phyloP scores from a whole-genome alignment of 2,797 vertebrate species.

The Sebastes iracundus region DNA sequence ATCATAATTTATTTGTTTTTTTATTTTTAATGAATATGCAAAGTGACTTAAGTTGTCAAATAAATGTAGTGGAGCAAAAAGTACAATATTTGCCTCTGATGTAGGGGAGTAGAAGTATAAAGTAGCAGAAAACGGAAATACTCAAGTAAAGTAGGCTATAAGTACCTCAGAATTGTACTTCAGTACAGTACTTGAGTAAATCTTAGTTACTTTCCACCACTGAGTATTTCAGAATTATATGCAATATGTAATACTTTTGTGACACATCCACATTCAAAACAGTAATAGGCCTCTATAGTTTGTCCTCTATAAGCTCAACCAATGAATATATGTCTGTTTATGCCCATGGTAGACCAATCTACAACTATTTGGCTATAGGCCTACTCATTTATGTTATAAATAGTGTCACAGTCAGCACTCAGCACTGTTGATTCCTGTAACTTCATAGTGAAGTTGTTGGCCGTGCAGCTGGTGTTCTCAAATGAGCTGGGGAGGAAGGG shows the following conservation, averaged over 20 bases:
- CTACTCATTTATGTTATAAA: neutral
- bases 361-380: neutral
- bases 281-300: neutral
- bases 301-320: neutral
- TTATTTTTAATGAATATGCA: no score
- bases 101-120: no score
- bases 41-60: no score
- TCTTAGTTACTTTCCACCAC: no score
- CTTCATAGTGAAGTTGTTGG: neutral
- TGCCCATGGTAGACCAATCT: neutral
- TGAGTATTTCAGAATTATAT: neutral
- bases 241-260: neutral
- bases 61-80: no score
- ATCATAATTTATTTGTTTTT: no score
- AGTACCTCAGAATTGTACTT: no score
- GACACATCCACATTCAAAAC: neutral
- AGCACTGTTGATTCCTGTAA: neutral
- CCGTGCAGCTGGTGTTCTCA: neutral
- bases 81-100: no score
- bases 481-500: neutral
- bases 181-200: no score
- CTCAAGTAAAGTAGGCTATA: no score
- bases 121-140: no score
- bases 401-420: neutral
- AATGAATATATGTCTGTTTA: neutral